Conservation (phyloP, 2,888 invertebrate species). For the Drosophila ochracea region DNA sequence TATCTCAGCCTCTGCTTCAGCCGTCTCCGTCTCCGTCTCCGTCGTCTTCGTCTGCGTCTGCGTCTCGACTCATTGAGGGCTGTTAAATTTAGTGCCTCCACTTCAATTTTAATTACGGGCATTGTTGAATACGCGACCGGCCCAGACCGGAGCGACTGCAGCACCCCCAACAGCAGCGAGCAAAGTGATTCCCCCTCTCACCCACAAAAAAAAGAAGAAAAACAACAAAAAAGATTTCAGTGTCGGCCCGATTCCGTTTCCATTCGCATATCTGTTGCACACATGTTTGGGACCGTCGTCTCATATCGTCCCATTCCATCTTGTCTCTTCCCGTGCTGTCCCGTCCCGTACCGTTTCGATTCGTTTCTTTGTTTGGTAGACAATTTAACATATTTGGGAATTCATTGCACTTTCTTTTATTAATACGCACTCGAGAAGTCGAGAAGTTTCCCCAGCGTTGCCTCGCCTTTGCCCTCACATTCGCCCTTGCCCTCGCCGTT, state of each 20-base stretch:
- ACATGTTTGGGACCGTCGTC: conserved; percentile 61
- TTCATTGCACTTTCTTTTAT: conserved; percentile 81
- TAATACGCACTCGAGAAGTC: conserved; percentile 72
- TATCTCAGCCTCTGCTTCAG: not conserved
- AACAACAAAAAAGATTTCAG: conserved; percentile 29
- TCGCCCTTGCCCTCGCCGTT: conserved; percentile 3
- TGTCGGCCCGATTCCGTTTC: conserved; percentile 42
- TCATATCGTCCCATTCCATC: conserved; percentile 3
- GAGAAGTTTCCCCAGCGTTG: conserved; percentile 40
- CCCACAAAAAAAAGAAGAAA: not conserved
- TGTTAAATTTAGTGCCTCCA: conserved; percentile 81
- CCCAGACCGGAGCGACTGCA: conserved; percentile 36
- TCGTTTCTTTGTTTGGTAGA: conserved; percentile 77
- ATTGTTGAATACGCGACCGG: conserved; percentile 59
- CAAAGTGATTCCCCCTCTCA: conserved; percentile 1
- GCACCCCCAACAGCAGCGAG: conserved; percentile 35
- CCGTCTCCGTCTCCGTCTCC: not conserved
- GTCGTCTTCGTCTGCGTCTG: not conserved
- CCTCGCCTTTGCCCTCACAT: conserved; percentile 12
- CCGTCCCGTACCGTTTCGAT: conserved; percentile 19
- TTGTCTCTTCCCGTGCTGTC: conserved; percentile 7
- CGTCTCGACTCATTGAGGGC: conserved; percentile 68
- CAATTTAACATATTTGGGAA: conserved; percentile 82
- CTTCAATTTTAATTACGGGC: conserved; percentile 79
- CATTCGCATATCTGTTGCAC: conserved; percentile 77